These are phyloP conservation scores for Syrista parreyssii DNA, from an alignment of 2,888 invertebrate genomes.

Conservation along the genomic window DNA sequence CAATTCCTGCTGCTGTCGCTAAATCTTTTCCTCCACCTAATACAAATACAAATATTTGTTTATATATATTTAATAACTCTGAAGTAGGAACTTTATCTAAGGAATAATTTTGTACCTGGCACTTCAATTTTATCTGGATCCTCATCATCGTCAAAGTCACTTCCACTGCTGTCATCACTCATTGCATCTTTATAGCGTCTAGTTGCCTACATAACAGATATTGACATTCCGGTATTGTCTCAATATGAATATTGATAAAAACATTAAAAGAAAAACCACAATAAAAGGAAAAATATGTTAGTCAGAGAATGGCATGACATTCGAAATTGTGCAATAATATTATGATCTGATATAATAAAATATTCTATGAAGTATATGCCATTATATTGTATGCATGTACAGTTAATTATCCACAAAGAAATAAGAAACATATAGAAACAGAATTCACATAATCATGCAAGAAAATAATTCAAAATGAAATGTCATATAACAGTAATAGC, in stretches of 20 bases:
- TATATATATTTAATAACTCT: slow-evolving; percentile 3
- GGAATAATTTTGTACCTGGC: slow-evolving; percentile 72
- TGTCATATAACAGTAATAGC: too few species aligned
- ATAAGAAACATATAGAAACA: background rate
- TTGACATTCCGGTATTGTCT: background rate
- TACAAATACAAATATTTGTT: slow-evolving; percentile 9
- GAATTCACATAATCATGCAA: background rate
- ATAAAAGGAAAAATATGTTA: slow-evolving; percentile 6
- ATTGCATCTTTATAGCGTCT: slow-evolving; percentile 61
- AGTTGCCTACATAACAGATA: slow-evolving; percentile 39
- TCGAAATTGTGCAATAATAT: background rate
- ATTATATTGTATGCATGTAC: background rate
- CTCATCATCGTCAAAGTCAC: slow-evolving; percentile 87
- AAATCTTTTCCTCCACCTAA: slow-evolving; percentile 88
- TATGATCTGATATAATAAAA: background rate
- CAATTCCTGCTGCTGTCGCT: slow-evolving; percentile 81
- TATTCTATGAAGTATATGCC: too few species aligned
- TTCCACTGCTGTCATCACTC: slow-evolving; percentile 70
- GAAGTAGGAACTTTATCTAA: background rate
- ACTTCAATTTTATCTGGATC: slow-evolving; percentile 94
- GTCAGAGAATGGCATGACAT: background rate
- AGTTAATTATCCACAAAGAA: background rate
- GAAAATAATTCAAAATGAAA: too few species aligned
- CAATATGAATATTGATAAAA: too few species aligned
- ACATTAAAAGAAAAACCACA: too few species aligned